Percentiles rank a stretch among this genome's conserved stretches.
Evolutionary conservation across 2,888 invertebrate species (phyloP).

Genomic region (Homarus gammarus): DNA sequence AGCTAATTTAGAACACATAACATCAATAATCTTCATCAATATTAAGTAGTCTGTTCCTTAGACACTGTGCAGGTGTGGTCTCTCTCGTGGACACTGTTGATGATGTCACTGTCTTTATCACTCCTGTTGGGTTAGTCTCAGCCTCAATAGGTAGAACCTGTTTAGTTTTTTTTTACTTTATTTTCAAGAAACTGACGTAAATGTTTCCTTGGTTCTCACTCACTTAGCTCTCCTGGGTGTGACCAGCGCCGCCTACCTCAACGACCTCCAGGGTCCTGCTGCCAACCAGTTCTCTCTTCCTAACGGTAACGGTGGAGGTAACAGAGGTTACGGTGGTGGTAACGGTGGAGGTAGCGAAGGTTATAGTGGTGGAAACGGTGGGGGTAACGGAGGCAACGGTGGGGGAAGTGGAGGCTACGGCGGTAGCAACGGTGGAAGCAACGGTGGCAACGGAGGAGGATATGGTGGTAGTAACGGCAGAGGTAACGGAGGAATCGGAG

Average conservation of each 20-base stretch:
- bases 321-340: not conserved
- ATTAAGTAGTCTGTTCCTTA: no score
- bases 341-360: not conserved
- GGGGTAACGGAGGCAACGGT: not conserved
- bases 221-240: slow-evolving; percentile 25
- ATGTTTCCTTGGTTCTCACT: no score
- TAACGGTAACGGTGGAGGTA: not conserved
- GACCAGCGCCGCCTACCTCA: slow-evolving; percentile 27
- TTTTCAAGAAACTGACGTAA: no score
- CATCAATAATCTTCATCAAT: no score
- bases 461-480: not conserved
- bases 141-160: no score
- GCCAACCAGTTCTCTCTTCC: not conserved
- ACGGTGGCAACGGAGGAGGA: not conserved
- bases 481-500: not conserved
- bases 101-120: no score
- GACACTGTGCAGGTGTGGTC: no score
- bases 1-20: no score
- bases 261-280: not conserved
- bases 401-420: not conserved
- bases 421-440: not conserved
- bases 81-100: no score
- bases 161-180: no score
- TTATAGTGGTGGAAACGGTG: not conserved
- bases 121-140: no score